Conservation (phyloP, 2,888 invertebrate genomes). For the Ariolimax columbianus region DNA sequence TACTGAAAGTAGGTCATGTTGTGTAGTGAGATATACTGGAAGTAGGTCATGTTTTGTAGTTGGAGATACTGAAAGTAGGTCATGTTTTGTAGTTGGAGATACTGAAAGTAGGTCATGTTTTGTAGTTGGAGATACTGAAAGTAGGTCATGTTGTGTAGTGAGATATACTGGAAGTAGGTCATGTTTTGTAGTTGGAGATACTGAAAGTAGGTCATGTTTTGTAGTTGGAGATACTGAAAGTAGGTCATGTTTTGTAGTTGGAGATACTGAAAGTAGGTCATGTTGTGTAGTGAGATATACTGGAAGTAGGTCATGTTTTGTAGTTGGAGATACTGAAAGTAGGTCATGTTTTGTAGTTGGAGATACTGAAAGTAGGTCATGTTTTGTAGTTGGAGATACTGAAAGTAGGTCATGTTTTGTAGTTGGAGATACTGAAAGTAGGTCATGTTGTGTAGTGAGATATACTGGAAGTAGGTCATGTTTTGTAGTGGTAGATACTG, state of each 20-base stretch:
- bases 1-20: not conserved
- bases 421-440: not conserved
- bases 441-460: too few relatives aligned
- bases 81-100: not conserved
- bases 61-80: too few relatives aligned
- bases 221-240: not conserved
- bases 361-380: not conserved
- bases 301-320: too few relatives aligned
- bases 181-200: not conserved
- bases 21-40: not conserved
- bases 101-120: not conserved
- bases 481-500: not conserved
- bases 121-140: not conserved
- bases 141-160: not conserved
- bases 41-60: not conserved
- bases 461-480: not conserved
- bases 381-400: not conserved
- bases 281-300: not conserved
- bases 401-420: not conserved
- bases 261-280: not conserved
- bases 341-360: not conserved
- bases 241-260: not conserved
- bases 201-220: not conserved
- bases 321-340: not conserved
- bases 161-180: not conserved